Base-by-base conservation (phyloP, 1,140 invertebrate species). In the Microvelia longipes region DNA sequence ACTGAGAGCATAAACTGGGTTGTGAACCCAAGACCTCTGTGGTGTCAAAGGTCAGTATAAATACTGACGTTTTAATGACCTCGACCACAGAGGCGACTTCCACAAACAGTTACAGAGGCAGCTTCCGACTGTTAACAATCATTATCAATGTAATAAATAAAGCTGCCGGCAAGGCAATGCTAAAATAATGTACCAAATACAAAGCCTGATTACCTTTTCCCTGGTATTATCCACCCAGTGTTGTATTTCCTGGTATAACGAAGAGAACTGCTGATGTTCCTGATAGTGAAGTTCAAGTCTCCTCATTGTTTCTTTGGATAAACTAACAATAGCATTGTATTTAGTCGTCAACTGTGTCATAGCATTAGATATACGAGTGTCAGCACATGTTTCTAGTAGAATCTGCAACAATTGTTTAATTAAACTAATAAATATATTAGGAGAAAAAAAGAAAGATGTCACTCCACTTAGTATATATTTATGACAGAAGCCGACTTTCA, bases 311-410 rank as follows among this genome's bases (percentile, higher is more conserved):
- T 95, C 94, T 81, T 97, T 98, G 14, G 93, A 91, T 24, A 94
- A 77, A 0, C 92, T 93, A 26, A 96, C 78, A n/a, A 97, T 80
- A 0, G 92, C 88, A 78, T 96, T 96, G 75, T 97, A 97, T 78
- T 95, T 95, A 0, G 93, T 95, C 0, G 94, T 93, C 19, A 98
- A 80, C 78, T 96, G 92, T 30, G 94, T 96, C 30, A 98, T 89
- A 13, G 90, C 91, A 81, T 96, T 96, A 14, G 93, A 95, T 50
- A 98, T 89, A 73, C 93, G 84, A 0, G 94, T 94, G 77, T 98
- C 94, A 26, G 92, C 89, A 77, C 93, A 96, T 0, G 92, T 94
- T 80, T 96, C 93, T 13, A 96, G 77, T 24, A 97, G 81, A 60
- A 88, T 76, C 73, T 85, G 82, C 5, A 71, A 71, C 15, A 68